Conservation (phyloP, 2,797 vertebrate genomes). For the Spinus pinus region DNA sequence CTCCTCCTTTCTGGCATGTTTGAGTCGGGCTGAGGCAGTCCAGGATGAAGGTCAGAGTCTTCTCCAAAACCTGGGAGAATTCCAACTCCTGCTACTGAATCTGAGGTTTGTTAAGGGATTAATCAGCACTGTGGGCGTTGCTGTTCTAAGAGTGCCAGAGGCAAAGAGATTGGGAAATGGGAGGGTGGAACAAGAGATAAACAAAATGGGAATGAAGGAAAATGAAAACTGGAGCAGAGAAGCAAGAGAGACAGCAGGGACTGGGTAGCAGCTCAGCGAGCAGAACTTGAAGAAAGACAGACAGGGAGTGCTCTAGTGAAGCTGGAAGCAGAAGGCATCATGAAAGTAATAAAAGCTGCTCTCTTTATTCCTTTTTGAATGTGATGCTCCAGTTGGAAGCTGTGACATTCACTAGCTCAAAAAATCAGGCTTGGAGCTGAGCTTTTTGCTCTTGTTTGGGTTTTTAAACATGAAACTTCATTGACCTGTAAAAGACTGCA, state of each 20-base stretch:
- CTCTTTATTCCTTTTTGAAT: neutral
- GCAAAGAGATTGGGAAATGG: slow-evolving; percentile 4
- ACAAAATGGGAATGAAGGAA: neutral
- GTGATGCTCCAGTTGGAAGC: neutral
- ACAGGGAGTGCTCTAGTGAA: neutral
- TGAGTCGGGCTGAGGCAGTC: neutral
- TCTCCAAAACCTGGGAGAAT: neutral
- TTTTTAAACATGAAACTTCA: neutral
- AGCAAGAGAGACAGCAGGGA: neutral
- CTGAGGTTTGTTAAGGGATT: neutral
- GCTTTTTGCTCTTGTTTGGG: neutral
- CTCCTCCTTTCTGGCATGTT: neutral
- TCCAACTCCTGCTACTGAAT: slow-evolving; percentile 16
- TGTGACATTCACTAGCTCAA: neutral
- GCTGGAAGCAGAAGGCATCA: neutral
- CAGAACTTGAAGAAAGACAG: neutral
- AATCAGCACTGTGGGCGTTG: neutral
- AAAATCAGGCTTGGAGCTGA: neutral
- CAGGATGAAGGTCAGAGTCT: slow-evolving; percentile 17
- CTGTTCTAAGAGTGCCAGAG: neutral
- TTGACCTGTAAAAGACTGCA: neutral
- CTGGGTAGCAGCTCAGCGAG: neutral
- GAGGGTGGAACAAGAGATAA: slow-evolving; percentile 2
- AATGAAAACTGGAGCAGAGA: neutral
- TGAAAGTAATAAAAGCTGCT: neutral